Evolutionary conservation across 2,888 invertebrate species (phyloP).

Genomic region (Thelaira solivaga): DNA sequence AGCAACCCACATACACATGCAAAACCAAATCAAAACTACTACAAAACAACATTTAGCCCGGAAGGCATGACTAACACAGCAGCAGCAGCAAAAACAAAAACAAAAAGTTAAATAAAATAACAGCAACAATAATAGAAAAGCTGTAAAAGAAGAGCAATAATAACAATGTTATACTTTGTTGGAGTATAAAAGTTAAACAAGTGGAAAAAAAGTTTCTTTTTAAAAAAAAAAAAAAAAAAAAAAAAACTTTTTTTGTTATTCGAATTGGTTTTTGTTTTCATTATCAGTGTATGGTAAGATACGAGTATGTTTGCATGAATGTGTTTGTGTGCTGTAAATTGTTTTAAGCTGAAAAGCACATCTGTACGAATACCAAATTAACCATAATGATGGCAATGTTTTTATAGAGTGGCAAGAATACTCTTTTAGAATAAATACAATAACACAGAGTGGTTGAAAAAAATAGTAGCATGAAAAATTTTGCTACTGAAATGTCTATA

Average conservation of each 20-base stretch:
- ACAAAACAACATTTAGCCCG: constrained; percentile 31
- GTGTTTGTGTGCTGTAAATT: constrained; percentile 36
- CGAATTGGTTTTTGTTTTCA: not conserved
- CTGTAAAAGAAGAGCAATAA: not conserved
- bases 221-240: too few relatives aligned
- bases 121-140: constrained; percentile 16
- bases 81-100: not conserved
- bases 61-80: constrained; percentile 37
- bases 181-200: constrained; percentile 56
- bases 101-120: too few relatives aligned
- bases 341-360: constrained; percentile 60
- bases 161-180: constrained; percentile 12
- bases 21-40: constrained; percentile 18
- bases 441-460: not conserved
- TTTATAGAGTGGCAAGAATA: constrained; percentile 56
- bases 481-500: too few relatives aligned
- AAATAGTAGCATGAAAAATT: too few relatives aligned
- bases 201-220: constrained; percentile 53
- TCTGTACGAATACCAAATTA: constrained; percentile 62
- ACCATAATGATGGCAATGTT: constrained; percentile 62
- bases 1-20: not conserved
- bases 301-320: not conserved
- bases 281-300: not conserved
- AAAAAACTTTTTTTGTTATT: not conserved
- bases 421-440: constrained; percentile 10